A percentile compares a stretch with the other conserved stretches of the same genome.
These are phyloP conservation scores for Tokudaia muenninki DNA, from an alignment of 2,797 vertebrate genomes.

Conservation along the genomic window DNA sequence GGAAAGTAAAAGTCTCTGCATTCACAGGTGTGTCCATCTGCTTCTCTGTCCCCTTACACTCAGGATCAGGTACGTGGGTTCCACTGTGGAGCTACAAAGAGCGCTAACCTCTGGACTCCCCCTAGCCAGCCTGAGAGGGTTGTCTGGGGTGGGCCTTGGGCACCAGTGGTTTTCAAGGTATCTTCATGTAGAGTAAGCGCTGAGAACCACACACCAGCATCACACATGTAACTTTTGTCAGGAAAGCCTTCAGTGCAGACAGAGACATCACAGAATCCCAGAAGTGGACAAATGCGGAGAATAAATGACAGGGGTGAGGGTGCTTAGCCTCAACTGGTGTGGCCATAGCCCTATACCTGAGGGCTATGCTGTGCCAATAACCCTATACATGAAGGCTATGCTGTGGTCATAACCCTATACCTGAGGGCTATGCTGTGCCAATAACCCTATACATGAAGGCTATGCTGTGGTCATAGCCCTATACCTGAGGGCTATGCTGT, in stretches of 20 bases:
- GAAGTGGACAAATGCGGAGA: not conserved
- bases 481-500: not conserved
- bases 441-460: too few relatives aligned
- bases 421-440: too few relatives aligned
- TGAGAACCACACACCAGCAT: not conserved
- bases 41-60: not conserved
- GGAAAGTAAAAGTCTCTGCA: not conserved
- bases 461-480: not conserved
- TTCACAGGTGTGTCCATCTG: not conserved
- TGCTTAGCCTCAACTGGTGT: too few relatives aligned
- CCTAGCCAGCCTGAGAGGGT: not conserved
- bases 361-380: too few relatives aligned
- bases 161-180: not conserved
- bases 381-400: too few relatives aligned
- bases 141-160: not conserved
- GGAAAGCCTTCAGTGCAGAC: not conserved
- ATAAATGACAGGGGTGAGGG: too few relatives aligned
- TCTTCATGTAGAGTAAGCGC: not conserved
- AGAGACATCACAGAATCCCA: not conserved
- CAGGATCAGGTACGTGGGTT: not conserved
- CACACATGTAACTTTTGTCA: not conserved
- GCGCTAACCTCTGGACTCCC: not conserved
- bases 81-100: not conserved
- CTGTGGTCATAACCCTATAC: not conserved
- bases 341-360: not conserved